Evolutionary conservation across 2,797 vertebrate genomes (phyloP).

Genomic region (Cynopterus sphinx): DNA sequence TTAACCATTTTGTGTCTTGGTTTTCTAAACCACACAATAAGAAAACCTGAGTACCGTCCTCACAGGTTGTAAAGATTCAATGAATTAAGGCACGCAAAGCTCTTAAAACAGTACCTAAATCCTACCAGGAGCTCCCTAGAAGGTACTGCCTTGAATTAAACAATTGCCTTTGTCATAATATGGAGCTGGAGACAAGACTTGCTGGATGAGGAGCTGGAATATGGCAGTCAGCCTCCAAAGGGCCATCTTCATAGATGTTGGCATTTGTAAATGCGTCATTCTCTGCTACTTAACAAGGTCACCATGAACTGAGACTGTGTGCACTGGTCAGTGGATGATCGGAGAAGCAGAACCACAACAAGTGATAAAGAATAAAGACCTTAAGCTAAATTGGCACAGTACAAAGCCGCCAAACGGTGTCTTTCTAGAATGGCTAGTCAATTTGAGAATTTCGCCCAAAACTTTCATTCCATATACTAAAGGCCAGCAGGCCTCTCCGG

Average conservation of each 20-base stretch:
- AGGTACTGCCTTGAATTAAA: slow-evolving; percentile 15
- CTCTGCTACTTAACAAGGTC: neutral
- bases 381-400: neutral
- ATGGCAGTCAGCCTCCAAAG: neutral
- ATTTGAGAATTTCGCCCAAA: slow-evolving; percentile 11
- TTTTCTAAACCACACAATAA: neutral
- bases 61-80: neutral
- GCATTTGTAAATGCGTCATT: neutral
- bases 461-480: neutral
- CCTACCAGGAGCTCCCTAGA: neutral
- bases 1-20: neutral
- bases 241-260: neutral
- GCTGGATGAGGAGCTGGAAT: neutral
- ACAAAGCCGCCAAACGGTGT: neutral
- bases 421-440: neutral
- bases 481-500: neutral
- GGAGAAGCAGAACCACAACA: neutral
- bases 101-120: neutral
- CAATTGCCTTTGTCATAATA: neutral
- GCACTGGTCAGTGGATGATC: neutral
- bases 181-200: neutral
- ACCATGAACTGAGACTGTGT: neutral
- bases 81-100: neutral
- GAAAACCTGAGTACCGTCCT: neutral
- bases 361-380: neutral